phyloP scores from a whole-genome alignment of 2,113 vertebrate genomes.

The Capreolus pygargus region DNA sequence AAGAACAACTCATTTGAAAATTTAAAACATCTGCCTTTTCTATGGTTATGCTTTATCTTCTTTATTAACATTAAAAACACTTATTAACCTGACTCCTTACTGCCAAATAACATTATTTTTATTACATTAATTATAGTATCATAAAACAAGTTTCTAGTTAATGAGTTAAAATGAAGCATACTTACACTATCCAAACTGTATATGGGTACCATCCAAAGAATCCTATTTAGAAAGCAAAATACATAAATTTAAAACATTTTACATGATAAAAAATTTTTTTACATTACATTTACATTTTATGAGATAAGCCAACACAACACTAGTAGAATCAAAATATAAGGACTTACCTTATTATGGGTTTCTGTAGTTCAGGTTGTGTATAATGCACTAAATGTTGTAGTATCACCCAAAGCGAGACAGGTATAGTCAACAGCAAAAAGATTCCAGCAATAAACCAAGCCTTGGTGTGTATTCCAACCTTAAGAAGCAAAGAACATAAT shows the following conservation, averaged over 20 bases:
- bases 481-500: conserved; percentile 36
- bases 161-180: conserved; percentile 71
- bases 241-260: conserved; percentile 53
- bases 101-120: not conserved
- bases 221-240: conserved; percentile 84
- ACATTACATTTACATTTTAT: not conserved
- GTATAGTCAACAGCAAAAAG: conserved; percentile 96
- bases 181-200: conserved; percentile 99
- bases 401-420: conserved; percentile 97
- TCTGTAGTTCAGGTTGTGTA: conserved; percentile 96
- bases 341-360: conserved; percentile 95
- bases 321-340: not conserved
- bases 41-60: not conserved
- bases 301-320: conserved; percentile 10
- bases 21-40: not conserved
- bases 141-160: conserved; percentile 33
- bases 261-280: not conserved
- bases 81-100: not conserved
- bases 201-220: conserved; percentile 99
- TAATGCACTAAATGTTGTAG: conserved; percentile 97
- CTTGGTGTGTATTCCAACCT: conserved; percentile 95
- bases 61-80: not conserved
- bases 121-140: not conserved
- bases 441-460: conserved; percentile 98
- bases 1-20: not conserved